Conservation (phyloP, 2,113 vertebrate species). For the Leptobrachium ailaonicum region DNA sequence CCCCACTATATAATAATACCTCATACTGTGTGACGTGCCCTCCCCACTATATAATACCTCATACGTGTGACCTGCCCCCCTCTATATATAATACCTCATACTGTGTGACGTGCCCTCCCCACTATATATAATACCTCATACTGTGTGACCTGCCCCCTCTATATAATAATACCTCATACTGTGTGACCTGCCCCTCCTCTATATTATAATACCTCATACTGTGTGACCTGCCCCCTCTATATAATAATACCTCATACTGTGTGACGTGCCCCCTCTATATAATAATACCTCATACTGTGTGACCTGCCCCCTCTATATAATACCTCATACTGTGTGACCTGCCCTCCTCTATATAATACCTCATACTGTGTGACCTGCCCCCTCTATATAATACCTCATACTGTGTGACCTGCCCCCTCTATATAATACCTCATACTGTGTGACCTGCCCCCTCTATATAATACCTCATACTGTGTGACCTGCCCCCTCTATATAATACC, state of each 20-base stretch:
- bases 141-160: not conserved
- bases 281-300: not conserved
- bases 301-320: not conserved
- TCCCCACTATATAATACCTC: no score
- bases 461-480: not conserved
- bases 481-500: not conserved
- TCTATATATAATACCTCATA: no score
- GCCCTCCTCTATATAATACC: no score
- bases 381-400: not conserved
- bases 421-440: not conserved
- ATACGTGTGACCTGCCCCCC: not conserved
- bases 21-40: no score
- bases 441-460: no score
- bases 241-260: not conserved
- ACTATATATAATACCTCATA: no score
- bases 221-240: no score
- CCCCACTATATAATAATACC: not conserved
- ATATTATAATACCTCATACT: not conserved
- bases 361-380: not conserved
- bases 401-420: not conserved
- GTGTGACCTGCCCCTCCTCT: not conserved
- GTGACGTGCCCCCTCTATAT: not conserved
- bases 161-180: not conserved
- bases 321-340: no score
- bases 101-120: no score